Percentiles rank a stretch among this genome's conserved stretches.
Conservation (phyloP, 2,113 vertebrate species). For the Manacus vitellinus region DNA sequence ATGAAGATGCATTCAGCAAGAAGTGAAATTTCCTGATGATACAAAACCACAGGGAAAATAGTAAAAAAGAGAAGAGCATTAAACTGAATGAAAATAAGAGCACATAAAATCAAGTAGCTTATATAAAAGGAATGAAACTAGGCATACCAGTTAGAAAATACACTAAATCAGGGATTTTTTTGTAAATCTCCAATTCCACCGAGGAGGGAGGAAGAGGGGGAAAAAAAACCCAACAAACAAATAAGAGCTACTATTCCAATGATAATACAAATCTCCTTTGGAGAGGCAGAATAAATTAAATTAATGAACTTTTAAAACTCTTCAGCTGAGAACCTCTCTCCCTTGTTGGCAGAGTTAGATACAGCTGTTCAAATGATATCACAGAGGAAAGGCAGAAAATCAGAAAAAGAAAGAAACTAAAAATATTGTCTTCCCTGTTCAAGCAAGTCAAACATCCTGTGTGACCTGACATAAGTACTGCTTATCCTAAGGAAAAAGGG, state of each 20-base stretch:
- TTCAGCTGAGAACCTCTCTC: constrained; percentile 11
- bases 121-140: constrained; percentile 2
- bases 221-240: background rate
- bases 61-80: background rate
- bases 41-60: background rate
- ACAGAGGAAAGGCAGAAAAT: background rate
- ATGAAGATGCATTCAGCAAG: background rate
- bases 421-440: background rate
- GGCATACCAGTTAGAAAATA: background rate
- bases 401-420: background rate
- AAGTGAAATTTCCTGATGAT: constrained; percentile 25
- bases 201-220: background rate
- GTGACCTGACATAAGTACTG: background rate
- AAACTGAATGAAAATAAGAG: background rate
- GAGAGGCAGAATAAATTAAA: constrained; percentile 43
- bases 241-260: background rate
- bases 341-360: background rate
- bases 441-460: background rate
- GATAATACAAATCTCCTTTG: background rate
- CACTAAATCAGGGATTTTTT: background rate
- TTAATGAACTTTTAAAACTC: constrained; percentile 20
- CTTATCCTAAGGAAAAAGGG: background rate
- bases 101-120: constrained; percentile 3
- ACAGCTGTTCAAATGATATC: constrained; percentile 28
- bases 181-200: background rate